phyloP scores from a whole-genome alignment of 1,140 invertebrate species.

The Olivierus martensii region DNA sequence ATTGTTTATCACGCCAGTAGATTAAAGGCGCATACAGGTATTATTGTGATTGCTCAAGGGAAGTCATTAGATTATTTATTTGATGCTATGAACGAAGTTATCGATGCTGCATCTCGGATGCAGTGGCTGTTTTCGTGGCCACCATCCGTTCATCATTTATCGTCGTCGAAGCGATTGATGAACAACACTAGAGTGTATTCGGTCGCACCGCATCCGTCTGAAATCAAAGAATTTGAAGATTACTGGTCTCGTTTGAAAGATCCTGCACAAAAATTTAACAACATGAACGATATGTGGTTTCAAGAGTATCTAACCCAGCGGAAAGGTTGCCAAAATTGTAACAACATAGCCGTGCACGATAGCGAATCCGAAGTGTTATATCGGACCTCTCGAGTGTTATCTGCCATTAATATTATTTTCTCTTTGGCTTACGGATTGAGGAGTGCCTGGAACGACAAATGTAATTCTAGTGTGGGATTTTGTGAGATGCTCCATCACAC shows the following conservation, averaged over 20 bases:
- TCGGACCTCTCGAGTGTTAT: constrained; percentile 25
- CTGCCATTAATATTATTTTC: constrained; percentile 31
- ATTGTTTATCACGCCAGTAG: constrained; percentile 22
- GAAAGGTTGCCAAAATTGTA: too few species aligned
- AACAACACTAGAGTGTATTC: constrained; percentile 8
- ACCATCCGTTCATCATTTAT: background rate
- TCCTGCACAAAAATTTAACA: background rate
- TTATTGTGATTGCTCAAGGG: constrained; percentile 12
- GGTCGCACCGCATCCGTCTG: constrained; percentile 6
- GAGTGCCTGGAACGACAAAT: constrained; percentile 28
- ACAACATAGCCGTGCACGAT: too few species aligned
- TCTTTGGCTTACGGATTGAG: constrained; percentile 30
- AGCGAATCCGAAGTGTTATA: too few species aligned
- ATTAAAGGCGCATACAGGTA: constrained; percentile 14
- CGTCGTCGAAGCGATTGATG: background rate
- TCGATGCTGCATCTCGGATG: background rate
- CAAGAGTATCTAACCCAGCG: background rate
- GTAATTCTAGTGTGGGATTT: constrained; percentile 23
- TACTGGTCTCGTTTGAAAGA: constrained; percentile 10
- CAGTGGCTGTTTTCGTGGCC: constrained; percentile 15
- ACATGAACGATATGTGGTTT: constrained; percentile 8
- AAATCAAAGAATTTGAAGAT: constrained; percentile 9
- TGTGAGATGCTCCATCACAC: constrained; percentile 26
- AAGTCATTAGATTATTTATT: too few species aligned
- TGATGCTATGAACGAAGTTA: too few species aligned